Evolutionary conservation across 2,113 vertebrate genomes (phyloP).

Genomic region (Xiphophorus couchianus): DNA sequence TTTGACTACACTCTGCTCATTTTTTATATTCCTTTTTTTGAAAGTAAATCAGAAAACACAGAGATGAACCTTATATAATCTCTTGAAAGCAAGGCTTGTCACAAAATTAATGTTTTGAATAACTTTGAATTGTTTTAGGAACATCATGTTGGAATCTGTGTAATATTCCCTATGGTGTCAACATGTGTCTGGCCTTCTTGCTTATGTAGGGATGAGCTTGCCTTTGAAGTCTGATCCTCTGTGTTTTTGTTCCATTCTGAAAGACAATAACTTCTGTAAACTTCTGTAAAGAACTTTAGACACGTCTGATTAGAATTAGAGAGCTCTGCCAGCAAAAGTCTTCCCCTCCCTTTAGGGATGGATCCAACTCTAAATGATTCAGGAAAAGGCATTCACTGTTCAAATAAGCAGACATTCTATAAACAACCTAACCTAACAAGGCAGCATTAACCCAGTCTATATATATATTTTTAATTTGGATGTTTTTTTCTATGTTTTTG

Average conservation of each 20-base stretch:
- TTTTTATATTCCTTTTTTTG: slow-evolving; percentile 4
- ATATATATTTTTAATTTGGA: background rate
- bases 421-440: slow-evolving; percentile 28
- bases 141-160: slow-evolving; percentile 18
- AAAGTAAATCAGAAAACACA: slow-evolving; percentile 1
- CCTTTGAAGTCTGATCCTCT: slow-evolving; percentile 56
- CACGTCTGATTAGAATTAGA: slow-evolving; percentile 57
- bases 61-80: background rate
- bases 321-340: slow-evolving; percentile 39
- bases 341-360: slow-evolving; percentile 61
- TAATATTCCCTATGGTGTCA: slow-evolving; percentile 36
- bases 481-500: background rate
- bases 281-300: slow-evolving; percentile 52
- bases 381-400: slow-evolving; percentile 61
- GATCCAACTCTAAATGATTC: slow-evolving; percentile 61
- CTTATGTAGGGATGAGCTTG: slow-evolving; percentile 46
- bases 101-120: slow-evolving; percentile 14
- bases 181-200: slow-evolving; percentile 40
- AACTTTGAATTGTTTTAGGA: slow-evolving; percentile 18
- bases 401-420: slow-evolving; percentile 41
- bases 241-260: slow-evolving; percentile 40
- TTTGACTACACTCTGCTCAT: background rate
- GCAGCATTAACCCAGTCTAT: slow-evolving; percentile 21
- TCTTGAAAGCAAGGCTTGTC: background rate
- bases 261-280: slow-evolving; percentile 53